Base-by-base conservation (phyloP, 2,888 invertebrate genomes). In the Sminthurides aquaticus region DNA sequence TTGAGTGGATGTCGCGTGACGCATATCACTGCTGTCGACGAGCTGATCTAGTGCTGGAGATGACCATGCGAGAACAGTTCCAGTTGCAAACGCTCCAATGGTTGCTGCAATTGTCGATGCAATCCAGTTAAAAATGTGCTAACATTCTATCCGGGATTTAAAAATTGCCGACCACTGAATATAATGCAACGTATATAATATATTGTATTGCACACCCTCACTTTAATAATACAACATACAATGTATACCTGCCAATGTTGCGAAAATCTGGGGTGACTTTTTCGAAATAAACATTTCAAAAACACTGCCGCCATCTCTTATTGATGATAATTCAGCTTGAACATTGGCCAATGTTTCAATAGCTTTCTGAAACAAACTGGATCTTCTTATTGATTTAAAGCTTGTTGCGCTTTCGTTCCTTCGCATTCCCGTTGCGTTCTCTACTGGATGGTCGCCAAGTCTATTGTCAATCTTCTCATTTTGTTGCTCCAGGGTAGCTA, bases 1-100 rank as follows among this genome's bases (percentile, higher is more conserved):
- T 60, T 81, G 81, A 1, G 81, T 77, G 26, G 79, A 77, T 11
- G 81, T 79, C 79, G 86, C 56, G 49, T 66, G 65, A 3, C 48
- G 43, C 20, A 69, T 65, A 11, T 43, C 26, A 2, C 67, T 67
- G 11, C 48, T 64, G 11, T 34, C 22, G 22, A 68, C 69, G 65
- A 73, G 67, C 24, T 69, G 61, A 3, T 72, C 68, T 8, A 71
- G 29, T 1, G 70, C 67, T 2, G 72, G 71, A 3, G 67, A 66
- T 25, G 69, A 67, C 65, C 66, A 74, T 2, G 67, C 71, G 3
- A 74, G 49, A n/a, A 69, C 71, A 8, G 67, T 69, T 34, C 74
- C 74, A 15, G 73, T 58, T 18, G 64, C 68, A 49, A 74, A 74
- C 8, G 68, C 67, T 22, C 73, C 73, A 22, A 69, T 57, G 2